A percentile compares a stretch with the other conserved stretches of the same genome.
Evolutionary conservation across 92 coral and sea anemone genomes (phyloP).

Genomic region (Anthopleura xanthogrammica): DNA sequence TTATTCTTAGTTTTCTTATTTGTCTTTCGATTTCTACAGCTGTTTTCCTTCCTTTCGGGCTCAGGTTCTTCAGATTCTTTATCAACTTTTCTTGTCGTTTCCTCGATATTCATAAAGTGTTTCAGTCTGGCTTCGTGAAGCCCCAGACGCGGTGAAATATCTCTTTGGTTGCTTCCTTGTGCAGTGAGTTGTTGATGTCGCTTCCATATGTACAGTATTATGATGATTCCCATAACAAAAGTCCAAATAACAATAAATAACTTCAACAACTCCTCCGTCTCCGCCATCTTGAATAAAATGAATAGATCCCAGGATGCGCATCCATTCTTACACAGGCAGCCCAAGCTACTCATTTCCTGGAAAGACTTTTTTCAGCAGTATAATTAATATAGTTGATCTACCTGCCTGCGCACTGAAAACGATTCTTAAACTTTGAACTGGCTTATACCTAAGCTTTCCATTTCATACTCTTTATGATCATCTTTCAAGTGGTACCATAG

Average conservation of each 20-base stretch:
- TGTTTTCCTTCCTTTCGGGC: slow-evolving; percentile 6
- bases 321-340: slow-evolving; percentile 11
- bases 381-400: too few relatives aligned
- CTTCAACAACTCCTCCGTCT: slow-evolving; percentile 76
- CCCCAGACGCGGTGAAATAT: slow-evolving; percentile 9
- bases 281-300: slow-evolving; percentile 3
- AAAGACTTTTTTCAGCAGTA: too few relatives aligned
- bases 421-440: too few relatives aligned
- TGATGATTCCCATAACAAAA: slow-evolving; percentile 47
- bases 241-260: slow-evolving; percentile 61
- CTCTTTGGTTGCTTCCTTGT: not conserved
- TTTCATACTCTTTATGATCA: too few relatives aligned
- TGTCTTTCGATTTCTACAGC: slow-evolving; percentile 23
- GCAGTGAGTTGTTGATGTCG: slow-evolving; percentile 37
- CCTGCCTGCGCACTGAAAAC: too few relatives aligned
- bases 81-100: slow-evolving; percentile 3
- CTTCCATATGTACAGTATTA: slow-evolving; percentile 70
- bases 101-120: slow-evolving; percentile 37
- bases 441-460: too few relatives aligned
- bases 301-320: slow-evolving; percentile 31
- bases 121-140: slow-evolving; percentile 58
- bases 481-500: too few relatives aligned
- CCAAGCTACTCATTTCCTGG: not conserved
- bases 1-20: slow-evolving; percentile 19
- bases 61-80: not conserved